Percentiles rank a stretch among this genome's conserved stretches.
phyloP scores from a whole-genome alignment of 2,888 invertebrate species.

The Phasia obesa region DNA sequence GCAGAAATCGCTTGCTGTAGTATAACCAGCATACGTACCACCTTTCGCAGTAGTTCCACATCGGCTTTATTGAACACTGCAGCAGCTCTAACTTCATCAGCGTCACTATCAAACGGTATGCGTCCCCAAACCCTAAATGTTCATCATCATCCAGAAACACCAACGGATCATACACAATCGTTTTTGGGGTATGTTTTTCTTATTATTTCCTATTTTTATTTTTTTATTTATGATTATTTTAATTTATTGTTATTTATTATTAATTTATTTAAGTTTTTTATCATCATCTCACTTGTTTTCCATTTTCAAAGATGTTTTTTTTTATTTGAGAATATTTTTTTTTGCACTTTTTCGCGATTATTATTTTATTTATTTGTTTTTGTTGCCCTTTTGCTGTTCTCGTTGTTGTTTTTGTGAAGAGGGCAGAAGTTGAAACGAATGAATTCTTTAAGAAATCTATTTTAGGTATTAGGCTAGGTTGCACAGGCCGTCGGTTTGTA shows the following conservation, averaged over 20 bases:
- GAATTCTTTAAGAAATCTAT: conserved; percentile 5
- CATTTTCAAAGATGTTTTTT: conserved; percentile 37
- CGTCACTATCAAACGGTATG: conserved; percentile 61
- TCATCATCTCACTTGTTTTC: conserved; percentile 34
- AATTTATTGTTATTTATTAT: conserved; percentile 19
- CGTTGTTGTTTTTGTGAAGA: conserved; percentile 35
- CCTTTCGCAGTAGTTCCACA: conserved; percentile 78
- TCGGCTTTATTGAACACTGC: conserved; percentile 75
- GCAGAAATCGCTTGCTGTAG: conserved; percentile 63
- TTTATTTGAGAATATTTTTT: conserved; percentile 8
- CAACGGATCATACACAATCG: conserved; percentile 80
- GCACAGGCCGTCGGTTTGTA: no score
- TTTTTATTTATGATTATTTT: conserved; percentile 15
- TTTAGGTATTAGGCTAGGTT: no score
- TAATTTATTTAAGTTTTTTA: conserved; percentile 8
- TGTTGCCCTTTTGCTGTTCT: conserved; percentile 40
- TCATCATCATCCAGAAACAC: conserved; percentile 79
- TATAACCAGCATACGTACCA: conserved; percentile 69
- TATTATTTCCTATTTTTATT: conserved; percentile 45
- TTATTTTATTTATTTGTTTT: conserved; percentile 41
- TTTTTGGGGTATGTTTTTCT: conserved; percentile 81
- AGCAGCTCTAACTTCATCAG: conserved; percentile 56
- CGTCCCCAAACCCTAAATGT: conserved; percentile 82
- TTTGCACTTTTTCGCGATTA: conserved; percentile 35
- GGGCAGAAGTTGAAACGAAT: background rate